Evolutionary conservation across 2,888 invertebrate species (phyloP), one percentile per base, ranked within the genome.

Genomic region (Eupithecia inturbata): DNA sequence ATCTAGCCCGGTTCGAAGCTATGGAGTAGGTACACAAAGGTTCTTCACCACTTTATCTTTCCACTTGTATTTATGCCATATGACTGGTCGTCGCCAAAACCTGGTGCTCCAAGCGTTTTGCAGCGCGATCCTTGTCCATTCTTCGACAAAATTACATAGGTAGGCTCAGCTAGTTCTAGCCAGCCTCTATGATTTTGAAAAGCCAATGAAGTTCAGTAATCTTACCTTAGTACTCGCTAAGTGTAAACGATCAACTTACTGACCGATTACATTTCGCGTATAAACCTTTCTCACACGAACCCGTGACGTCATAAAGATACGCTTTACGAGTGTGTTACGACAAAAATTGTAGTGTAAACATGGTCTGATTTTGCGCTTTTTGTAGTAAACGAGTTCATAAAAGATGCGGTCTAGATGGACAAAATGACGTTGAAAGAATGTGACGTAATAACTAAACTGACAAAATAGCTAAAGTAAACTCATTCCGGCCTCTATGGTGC

Each of bases 191-290:
- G n/a, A n/a, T 33, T 7, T 33, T 33, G 33, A 6, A n/a, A n/a
- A n/a, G n/a, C n/a, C n/a, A n/a, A n/a, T n/a, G n/a, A n/a, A n/a
- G n/a, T n/a, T n/a, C n/a, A n/a, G n/a, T n/a, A n/a, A n/a, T n/a
- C n/a, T n/a, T n/a, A n/a, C 49, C 22, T 3, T n/a, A n/a, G n/a
- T 53, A 22, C 26, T 26, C 12, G 57, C 57, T 22, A 26, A 26
- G 57, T 57, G 26, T 57, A 14, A 57, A 57, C 26, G 57, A 4
- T 22, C 26, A 22, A 57, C 57, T 26, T 0, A 88, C 85, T 88
- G 87, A 85, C 87, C 87, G 82, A 87, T 88, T 87, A 86, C 87
- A 85, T 79, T 82, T 67, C 80, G 82, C 80, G 84, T 82, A 84
- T 76, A 72, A 76, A 77, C 78, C 81, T 81, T 80, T 80, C 78